Evolutionary conservation across 2,113 vertebrate species (phyloP).

Genomic region (Dicentrarchus labrax): DNA sequence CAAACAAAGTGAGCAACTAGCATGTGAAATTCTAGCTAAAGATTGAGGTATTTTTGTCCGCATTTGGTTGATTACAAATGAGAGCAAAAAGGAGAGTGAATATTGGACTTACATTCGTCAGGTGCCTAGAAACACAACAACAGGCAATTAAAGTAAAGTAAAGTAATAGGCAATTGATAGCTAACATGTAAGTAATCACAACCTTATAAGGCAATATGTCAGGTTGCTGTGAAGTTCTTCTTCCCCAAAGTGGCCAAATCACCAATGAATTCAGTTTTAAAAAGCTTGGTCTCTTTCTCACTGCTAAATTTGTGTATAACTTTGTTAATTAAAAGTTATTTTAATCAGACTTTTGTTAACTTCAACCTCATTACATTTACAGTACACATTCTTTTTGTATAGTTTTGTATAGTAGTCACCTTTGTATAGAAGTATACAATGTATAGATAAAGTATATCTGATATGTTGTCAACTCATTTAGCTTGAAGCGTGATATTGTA

Average conservation of each 20-base stretch:
- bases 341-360: neutral
- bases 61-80: neutral
- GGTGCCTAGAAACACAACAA: neutral
- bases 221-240: neutral
- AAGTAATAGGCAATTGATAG: neutral
- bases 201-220: neutral
- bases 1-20: neutral
- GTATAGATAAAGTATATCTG: no score
- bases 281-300: neutral
- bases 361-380: neutral
- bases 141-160: neutral
- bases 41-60: neutral
- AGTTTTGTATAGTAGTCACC: no score
- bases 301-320: neutral
- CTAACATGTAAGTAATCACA: neutral
- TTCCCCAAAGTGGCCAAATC: neutral
- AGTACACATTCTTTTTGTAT: neutral
- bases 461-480: neutral
- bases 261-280: neutral
- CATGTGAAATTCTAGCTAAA: neutral
- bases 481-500: slow-evolving; percentile 7
- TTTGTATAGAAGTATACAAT: no score
- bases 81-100: no score
- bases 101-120: neutral
- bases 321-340: neutral